Base-by-base conservation (phyloP, 1,140 invertebrate genomes). In the Acyrthosiphon pisum region DNA sequence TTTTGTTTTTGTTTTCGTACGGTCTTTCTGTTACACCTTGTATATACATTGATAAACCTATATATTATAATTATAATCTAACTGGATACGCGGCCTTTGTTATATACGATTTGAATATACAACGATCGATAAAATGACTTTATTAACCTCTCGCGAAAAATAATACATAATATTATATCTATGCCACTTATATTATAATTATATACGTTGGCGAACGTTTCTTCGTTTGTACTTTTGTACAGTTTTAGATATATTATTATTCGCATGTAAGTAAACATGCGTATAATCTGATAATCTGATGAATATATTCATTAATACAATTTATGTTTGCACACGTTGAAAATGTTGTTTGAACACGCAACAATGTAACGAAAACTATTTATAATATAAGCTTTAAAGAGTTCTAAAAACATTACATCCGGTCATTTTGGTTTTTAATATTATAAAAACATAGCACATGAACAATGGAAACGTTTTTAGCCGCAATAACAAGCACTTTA, bases 361-460 rank as follows among this genome's bases (percentile, higher is more conserved):
- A 88, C 30, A 87, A 30, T 86, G 83, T 26, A 87, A 87, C 46
- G 18, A 88, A 88, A 88, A 88, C 46, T 48, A 68, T 14, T 8
- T 41, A 53, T 53, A 53, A 83, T 41, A 26, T 41, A 35, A 50
- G 30, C 46, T 50, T 35, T 23, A 84, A 26, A 84, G 83, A 41
- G 83, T 84, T 41, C 37, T 88, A 88, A 88, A 50, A 87, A 48
- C 84, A 87, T 87, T 87, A 87, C 44, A 87, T 50, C 86, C 86
- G 86, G 86, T 88, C n/a, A 50, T 50, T 88, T 88, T 6, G 41
- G 41, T 84, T 84, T 84, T 84, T 41, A 41, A 41, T 84, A 41
- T 44, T 84, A 83, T 41, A 41, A 84, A 41, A 41, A 84, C 37
- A 41, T 41, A 41, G 9, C 41, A 26, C 22, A 23, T 14, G 23